Evolutionary conservation across 2,888 invertebrate species (phyloP).

Genomic region (Saturnia japonica): DNA sequence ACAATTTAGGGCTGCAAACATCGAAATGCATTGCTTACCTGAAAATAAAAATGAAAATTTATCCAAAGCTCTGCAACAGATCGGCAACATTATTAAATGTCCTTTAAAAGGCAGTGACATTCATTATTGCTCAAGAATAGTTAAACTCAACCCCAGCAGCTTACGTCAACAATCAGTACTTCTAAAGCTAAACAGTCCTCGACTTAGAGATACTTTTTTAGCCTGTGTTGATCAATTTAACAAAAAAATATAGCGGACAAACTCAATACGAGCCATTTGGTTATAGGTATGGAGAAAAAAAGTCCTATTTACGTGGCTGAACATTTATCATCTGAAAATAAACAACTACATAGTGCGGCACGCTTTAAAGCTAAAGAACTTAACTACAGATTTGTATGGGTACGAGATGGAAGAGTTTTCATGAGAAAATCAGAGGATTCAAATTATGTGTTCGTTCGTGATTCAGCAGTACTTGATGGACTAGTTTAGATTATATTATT

Average conservation of each 20-base stretch:
- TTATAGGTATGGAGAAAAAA: background rate
- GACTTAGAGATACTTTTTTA: background rate
- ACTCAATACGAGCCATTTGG: no score
- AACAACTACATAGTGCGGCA: background rate
- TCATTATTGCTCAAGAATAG: background rate
- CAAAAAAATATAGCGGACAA: background rate
- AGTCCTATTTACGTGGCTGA: background rate
- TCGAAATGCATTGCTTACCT: background rate
- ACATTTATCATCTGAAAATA: background rate
- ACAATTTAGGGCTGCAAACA: background rate
- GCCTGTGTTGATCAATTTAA: background rate
- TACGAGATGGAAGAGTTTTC: constrained; percentile 1
- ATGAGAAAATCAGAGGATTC: background rate
- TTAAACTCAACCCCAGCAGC: background rate
- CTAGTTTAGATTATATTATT: background rate
- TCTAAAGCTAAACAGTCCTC: background rate
- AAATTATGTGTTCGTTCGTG: no score
- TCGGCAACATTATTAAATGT: background rate
- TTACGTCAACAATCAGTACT: background rate
- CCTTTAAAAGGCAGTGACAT: background rate
- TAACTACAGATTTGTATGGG: background rate
- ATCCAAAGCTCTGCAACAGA: background rate
- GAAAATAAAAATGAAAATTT: background rate
- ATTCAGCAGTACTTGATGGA: background rate
- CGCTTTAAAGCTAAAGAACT: no score